Percentiles rank a stretch among this genome's conserved stretches.
phyloP scores from a whole-genome alignment of 2,797 vertebrate species.

The Choloepus didactylus region DNA sequence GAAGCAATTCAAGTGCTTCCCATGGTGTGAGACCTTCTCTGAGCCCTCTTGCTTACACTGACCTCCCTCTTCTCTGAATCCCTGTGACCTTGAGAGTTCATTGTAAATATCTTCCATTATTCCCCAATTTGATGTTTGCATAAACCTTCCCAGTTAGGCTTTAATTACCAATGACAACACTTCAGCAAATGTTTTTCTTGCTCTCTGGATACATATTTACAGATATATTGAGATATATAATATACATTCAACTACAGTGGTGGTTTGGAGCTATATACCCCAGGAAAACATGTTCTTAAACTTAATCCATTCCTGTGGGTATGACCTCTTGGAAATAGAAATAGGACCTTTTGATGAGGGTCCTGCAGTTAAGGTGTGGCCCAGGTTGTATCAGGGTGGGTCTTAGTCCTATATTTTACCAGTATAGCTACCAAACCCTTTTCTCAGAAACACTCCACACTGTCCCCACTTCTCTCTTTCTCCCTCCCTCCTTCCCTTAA shows the following conservation, averaged over 20 bases:
- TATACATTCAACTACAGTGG: not conserved
- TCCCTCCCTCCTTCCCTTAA: too few species aligned
- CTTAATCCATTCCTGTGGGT: too few species aligned
- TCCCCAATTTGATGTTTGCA: not conserved
- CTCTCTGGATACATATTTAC: not conserved
- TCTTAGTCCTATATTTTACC: not conserved
- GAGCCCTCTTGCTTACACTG: not conserved
- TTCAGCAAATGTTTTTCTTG: not conserved
- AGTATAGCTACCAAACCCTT: not conserved
- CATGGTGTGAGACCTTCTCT: not conserved
- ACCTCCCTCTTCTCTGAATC: not conserved
- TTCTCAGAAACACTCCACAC: not conserved
- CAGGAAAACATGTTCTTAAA: too few species aligned
- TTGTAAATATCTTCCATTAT: not conserved
- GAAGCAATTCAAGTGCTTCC: not conserved
- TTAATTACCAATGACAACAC: not conserved
- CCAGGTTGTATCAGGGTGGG: too few species aligned
- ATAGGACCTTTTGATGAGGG: too few species aligned
- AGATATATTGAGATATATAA: not conserved
- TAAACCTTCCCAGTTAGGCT: not conserved
- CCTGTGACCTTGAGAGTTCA: not conserved
- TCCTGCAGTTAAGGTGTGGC: too few species aligned
- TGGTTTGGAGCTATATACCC: too few species aligned
- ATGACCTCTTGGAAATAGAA: too few species aligned
- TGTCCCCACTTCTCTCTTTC: too few species aligned